Evolutionary conservation across 2,888 invertebrate species (phyloP), one percentile per base, ranked within the genome.

Genomic region (Crioceris asparagi): DNA sequence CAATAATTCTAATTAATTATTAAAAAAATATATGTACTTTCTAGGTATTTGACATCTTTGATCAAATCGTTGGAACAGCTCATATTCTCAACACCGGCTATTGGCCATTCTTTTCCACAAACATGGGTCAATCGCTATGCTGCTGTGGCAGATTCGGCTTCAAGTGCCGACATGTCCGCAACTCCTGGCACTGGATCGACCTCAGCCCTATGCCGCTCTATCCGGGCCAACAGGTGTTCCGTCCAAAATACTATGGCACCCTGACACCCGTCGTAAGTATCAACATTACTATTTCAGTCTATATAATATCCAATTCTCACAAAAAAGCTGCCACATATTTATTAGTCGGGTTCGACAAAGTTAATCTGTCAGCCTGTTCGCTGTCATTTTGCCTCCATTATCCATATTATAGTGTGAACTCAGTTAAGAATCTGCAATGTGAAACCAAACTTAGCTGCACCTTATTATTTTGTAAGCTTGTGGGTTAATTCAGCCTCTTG

Each of bases 61-160:
- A 52, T 26, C 53, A 53, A 41, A 46, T 48, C 10, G 35, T 56
- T 10, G 50, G 52, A 5, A 51, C 55, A 6, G 55, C 51, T 4
- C 53, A 49, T 31, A 45, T 54, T 1, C 35, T 54, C 12, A 51
- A 51, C 25, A 56, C 55, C 2, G 52, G 51, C 2, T 55, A 54
- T 30, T 56, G 56, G 56, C 45, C 51, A 6, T 52, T 51, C 15
- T 55, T 48, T 32, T 46, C 49, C 15, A 41, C 46, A 6, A 19
- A 42, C 2, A 46, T 41, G 17, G 47, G 43, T 4, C 45, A 51
- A 26, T 34, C 45, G 11, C 30, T 55, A 10, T 55, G 55, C 32
- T 35, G 52, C 36, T 55, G 55, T 35, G 47, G 45, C 3, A 43
- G 52, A 25, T 55, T 48, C 32, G 53, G 50, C 5, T 29, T 53